Base-by-base conservation (phyloP, 2,113 vertebrate genomes). In the Nothocercus julius region DNA sequence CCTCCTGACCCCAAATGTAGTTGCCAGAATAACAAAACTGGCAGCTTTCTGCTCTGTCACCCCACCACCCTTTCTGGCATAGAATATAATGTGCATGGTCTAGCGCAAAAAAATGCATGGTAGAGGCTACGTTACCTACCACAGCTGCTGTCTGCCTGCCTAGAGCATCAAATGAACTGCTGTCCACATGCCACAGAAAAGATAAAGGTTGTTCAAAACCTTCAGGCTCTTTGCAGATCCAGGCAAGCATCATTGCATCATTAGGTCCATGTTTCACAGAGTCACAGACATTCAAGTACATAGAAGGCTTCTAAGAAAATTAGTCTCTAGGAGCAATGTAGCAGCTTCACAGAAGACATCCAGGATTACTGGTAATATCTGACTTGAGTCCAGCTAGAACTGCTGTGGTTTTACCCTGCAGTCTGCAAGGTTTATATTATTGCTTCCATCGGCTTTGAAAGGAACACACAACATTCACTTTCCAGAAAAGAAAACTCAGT, bases 101-200 rank as follows among this genome's bases (percentile, higher is more conserved):
- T 78, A 75, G 32, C n/a, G 62, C 74, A 85, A 67, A 38, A 3
- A 40, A 75, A 76, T 13, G 58, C 34, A 20, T 24, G 53, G 24
- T 34, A 56, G 59, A 53, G 75, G 24, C 66, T 82, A 12, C 34
- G 11, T 51, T 15, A 53, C 16, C 45, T 1, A 0, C 64, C 16
- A 4, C 45, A 62, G 75, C 40, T 10, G 1, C 6, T 13, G 4
- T 54, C 51, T 85, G 22, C 36, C 36, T 0, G 0, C 44, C 61
- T 47, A 62, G 8, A 47, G 77, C 81, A 73, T 34, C n/a, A 80
- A 53, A n/a, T 5, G 11, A 44, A 66, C 79, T n/a, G 56, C 87
- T n/a, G 38, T 7, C 34, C 32, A n/a, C 0, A 0, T 66, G 66
- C 20, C 13, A 18, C 82, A 25, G 59, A 67, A 70, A 76, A 76